Evolutionary conservation across 2,113 vertebrate genomes (phyloP), one percentile per base, ranked within the genome.

Genomic region (Trochalopteron elliotii): DNA sequence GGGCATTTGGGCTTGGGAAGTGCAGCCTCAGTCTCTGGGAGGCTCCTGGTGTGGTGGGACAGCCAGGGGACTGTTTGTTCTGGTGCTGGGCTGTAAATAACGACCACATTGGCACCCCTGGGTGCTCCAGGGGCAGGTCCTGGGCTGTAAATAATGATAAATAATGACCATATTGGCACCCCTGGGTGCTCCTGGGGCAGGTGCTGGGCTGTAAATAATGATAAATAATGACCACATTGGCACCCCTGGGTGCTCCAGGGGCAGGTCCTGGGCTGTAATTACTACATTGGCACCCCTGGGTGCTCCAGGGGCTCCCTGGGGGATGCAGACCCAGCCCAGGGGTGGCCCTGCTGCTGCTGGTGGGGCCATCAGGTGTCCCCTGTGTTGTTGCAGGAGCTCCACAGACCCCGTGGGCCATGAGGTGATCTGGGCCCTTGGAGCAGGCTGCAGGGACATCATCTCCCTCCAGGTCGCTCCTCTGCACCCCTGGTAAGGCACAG

Each of bases 391-490:
- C 96, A 99, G 99, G 98, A 99, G 99, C 53, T 98, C 99, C 52
- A 99, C 99, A 0, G 99, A 99, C 92, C 99, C 99, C 0, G 99
- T 99, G 33, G 99, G 99, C 87, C 99, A 99, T 45, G 99, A 99
- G 76, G 99, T 99, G 60, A 99, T 99, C 96, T 99, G 99, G 99
- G 99, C 99, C 30, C 97, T 99, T 2, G 99, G 99, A 35, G 99
- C 99, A 53, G 99, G 99, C 78, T 99, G 99, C 96, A 98, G 99
- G 97, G 99, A 99, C 97, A 99, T 99, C 60, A 99, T 99, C 97
- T 99, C 99, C 88, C 98, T 99, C 47, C 99, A 99, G 97, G 99
- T 99, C 85, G 99, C 99, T 0, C 99, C 99, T 49, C 97, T 99
- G 81, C 99, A 99, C 60, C 99, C 99, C 23, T 99, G 99, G 99